Evolutionary conservation across 2,888 invertebrate species (phyloP), one percentile per base, ranked within the genome.

Genomic region (Chymomyza caudatula): DNA sequence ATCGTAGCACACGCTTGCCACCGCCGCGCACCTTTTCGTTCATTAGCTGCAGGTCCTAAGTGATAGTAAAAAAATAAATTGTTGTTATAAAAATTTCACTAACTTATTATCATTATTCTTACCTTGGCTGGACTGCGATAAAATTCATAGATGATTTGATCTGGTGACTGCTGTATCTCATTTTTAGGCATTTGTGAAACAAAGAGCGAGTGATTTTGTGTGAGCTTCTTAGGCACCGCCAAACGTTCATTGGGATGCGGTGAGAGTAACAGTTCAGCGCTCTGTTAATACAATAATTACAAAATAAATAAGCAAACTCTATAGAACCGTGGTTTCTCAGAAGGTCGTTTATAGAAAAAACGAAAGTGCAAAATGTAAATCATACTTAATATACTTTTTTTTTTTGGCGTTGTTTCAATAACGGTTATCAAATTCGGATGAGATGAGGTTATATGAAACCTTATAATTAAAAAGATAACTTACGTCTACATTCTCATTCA

Each of bases 201-300:
- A 84, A 92, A 94, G 5, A 95, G 91, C 13, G 91, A 90, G 82
- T 92, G 92, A 74, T 92, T 93, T 63, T 81, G 86, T 23, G 88
- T 89, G 54, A 91, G 74, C 77, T 88, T 88, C 74, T 87, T 87
- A 59, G 90, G 89, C 70, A 77, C 77, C 57, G 77, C 79, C 44
- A 86, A 91, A 60, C 85, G 87, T 69, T 93, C 92, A 65, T 93
- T 92, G 0, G 96, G 96, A 75, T 96, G 91, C 0, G 96, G 96
- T 65, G 96, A 96, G 60, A 96, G 75, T 2, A 93, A 89, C 43
- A 94, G 91, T 65, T 90, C 89, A 17, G 79, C 67, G 67, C 87
- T 85, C 88, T 90, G 22, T 42, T n/a, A 53, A 17, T n/a, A 20
- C 4, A 53, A 60, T 52, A 63, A 19, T 59, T 20, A 64, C n/a